Percentiles rank a stretch among this genome's conserved stretches.
phyloP scores from a whole-genome alignment of 2,113 vertebrate species.

The Glaucomys volans region DNA sequence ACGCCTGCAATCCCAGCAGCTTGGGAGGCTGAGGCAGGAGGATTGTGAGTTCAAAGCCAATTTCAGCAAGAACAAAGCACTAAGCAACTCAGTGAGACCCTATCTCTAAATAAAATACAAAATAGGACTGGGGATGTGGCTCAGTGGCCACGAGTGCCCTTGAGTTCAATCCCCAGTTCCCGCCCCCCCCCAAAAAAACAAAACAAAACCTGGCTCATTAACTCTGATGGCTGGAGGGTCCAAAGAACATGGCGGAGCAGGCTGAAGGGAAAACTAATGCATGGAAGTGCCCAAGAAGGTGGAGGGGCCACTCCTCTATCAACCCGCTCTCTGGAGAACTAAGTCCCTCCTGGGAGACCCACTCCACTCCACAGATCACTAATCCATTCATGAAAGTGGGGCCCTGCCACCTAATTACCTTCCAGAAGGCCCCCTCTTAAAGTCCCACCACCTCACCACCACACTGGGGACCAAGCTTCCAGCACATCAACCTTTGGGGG shows the following conservation, averaged over 20 bases:
- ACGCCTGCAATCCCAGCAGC: too few relatives aligned
- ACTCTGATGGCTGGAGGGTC: neutral
- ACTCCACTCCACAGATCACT: neutral
- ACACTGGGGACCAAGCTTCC: neutral
- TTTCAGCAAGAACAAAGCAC: too few relatives aligned
- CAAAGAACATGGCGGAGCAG: neutral
- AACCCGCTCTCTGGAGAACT: neutral
- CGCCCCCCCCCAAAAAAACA: too few relatives aligned
- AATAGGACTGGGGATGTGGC: too few relatives aligned
- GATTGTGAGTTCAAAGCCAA: too few relatives aligned
- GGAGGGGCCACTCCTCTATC: neutral
- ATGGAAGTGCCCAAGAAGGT: neutral
- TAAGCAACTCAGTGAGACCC: too few relatives aligned
- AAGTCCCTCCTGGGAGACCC: neutral
- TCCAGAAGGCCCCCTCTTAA: neutral
- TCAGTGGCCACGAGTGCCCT: too few relatives aligned
- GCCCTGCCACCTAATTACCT: neutral
- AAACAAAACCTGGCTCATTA: neutral
- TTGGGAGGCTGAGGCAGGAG: too few relatives aligned
- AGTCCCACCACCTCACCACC: neutral
- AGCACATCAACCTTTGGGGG: neutral
- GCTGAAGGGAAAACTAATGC: neutral
- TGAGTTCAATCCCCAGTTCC: too few relatives aligned
- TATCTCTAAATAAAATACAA: too few relatives aligned
- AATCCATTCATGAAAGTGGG: neutral